Percentiles rank a stretch among this genome's conserved stretches.
These are phyloP conservation scores for Nymphalis polychloros DNA, from an alignment of 2,888 invertebrate genomes.

Conservation along the genomic window DNA sequence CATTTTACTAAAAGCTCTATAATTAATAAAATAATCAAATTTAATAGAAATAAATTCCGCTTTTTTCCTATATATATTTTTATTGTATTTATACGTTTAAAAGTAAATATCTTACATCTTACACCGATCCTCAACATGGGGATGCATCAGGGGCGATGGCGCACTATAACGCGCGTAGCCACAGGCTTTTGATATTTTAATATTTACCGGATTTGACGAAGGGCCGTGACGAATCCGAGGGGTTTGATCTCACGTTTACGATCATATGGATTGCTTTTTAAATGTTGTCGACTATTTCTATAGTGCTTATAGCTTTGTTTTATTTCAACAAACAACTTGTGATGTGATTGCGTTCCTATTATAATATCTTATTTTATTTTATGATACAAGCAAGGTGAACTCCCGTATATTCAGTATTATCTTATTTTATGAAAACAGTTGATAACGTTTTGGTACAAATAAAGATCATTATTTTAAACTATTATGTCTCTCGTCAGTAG, in stretches of 20 bases:
- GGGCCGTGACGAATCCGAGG: slow-evolving; percentile 34
- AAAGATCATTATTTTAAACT: too few relatives aligned
- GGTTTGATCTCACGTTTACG: slow-evolving; percentile 29
- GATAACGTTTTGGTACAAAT: too few relatives aligned
- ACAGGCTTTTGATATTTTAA: slow-evolving; percentile 56
- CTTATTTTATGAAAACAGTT: too few relatives aligned
- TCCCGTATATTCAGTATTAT: too few relatives aligned
- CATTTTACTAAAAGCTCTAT: too few relatives aligned
- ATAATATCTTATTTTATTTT: not conserved
- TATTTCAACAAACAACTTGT: not conserved
- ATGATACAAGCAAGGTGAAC: not conserved
- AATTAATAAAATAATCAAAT: too few relatives aligned
- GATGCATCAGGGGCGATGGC: slow-evolving; percentile 43
- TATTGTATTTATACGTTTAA: too few relatives aligned
- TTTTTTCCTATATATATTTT: too few relatives aligned
- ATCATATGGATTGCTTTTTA: slow-evolving; percentile 28
- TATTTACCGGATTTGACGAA: slow-evolving; percentile 47
- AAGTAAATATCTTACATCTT: slow-evolving; percentile 32
- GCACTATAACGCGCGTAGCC: slow-evolving; percentile 58
- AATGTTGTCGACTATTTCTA: slow-evolving; percentile 18
- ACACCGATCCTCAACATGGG: slow-evolving; percentile 43
- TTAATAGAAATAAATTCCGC: too few relatives aligned
- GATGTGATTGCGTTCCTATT: not conserved
- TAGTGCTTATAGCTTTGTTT: slow-evolving; percentile 2
- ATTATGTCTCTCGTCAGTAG: too few relatives aligned